Percentiles rank a stretch among this genome's conserved stretches.
Evolutionary conservation across 2,113 vertebrate genomes (phyloP).

Genomic region (Ctenodactylus gundi): DNA sequence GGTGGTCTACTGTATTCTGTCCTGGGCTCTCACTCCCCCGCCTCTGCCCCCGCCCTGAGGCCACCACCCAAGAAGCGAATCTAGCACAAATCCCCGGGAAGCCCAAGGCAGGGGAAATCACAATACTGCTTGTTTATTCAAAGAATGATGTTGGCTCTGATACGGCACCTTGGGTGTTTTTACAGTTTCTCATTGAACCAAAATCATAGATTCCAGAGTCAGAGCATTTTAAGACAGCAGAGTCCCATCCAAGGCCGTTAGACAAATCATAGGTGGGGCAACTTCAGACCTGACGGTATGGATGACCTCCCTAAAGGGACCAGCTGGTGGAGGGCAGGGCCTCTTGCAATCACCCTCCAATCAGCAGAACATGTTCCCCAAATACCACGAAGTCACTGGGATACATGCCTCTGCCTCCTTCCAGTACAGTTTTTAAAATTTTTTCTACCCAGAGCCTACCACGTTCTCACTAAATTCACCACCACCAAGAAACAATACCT

Average conservation of each 20-base stretch:
- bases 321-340: background rate
- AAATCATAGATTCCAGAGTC: background rate
- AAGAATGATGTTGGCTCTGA: background rate
- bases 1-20: background rate
- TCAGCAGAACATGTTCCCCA: background rate
- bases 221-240: background rate
- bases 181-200: background rate
- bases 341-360: background rate
- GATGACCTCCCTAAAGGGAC: background rate
- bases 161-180: background rate
- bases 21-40: background rate
- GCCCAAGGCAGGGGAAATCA: background rate
- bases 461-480: background rate
- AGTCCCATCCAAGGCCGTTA: background rate
- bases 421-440: background rate
- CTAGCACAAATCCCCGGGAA: constrained; percentile 45
- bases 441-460: background rate
- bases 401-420: background rate
- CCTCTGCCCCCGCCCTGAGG: background rate
- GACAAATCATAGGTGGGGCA: background rate
- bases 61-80: background rate
- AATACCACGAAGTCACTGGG: background rate
- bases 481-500: background rate
- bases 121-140: background rate
- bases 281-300: background rate